Percentiles rank a stretch among this genome's conserved stretches.
Conservation (phyloP, 1,140 invertebrate genomes). For the Ceratina calcarata region DNA sequence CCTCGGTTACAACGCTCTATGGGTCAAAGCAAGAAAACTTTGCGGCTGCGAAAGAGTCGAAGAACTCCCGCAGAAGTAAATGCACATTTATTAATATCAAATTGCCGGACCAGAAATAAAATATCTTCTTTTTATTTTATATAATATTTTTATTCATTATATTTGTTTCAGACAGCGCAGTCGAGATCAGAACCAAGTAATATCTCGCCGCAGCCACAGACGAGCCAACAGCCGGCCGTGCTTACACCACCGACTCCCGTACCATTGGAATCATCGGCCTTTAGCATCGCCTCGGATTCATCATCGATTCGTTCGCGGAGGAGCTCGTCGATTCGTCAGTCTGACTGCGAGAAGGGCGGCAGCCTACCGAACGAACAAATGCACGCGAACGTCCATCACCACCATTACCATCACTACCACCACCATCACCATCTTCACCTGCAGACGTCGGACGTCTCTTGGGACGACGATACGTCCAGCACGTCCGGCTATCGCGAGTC, state of each 20-base stretch:
- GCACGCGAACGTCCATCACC: slow-evolving; percentile 42
- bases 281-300: slow-evolving; percentile 69
- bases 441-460: slow-evolving; percentile 81
- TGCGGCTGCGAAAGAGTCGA: slow-evolving; percentile 91
- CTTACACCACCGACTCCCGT: slow-evolving; percentile 71
- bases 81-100: too few relatives aligned
- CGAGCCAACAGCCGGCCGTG: slow-evolving; percentile 58
- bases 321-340: slow-evolving; percentile 59
- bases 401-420: slow-evolving; percentile 59
- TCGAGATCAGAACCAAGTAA: slow-evolving; percentile 41
- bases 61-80: slow-evolving; percentile 80
- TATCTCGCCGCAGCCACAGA: background rate
- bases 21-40: slow-evolving; percentile 96
- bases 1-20: slow-evolving; percentile 94
- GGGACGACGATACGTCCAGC: slow-evolving; percentile 90
- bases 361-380: slow-evolving; percentile 49
- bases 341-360: slow-evolving; percentile 59
- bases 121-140: background rate
- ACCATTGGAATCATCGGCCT: slow-evolving; percentile 62
- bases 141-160: background rate
- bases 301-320: slow-evolving; percentile 66
- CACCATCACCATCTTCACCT: slow-evolving; percentile 67
- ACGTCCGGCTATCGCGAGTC: slow-evolving; percentile 89
- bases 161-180: slow-evolving; percentile 37
- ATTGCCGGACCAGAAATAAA: too few relatives aligned